Base-by-base conservation (phyloP, 1,140 invertebrate genomes). In the Plectrocnemia conspersa region DNA sequence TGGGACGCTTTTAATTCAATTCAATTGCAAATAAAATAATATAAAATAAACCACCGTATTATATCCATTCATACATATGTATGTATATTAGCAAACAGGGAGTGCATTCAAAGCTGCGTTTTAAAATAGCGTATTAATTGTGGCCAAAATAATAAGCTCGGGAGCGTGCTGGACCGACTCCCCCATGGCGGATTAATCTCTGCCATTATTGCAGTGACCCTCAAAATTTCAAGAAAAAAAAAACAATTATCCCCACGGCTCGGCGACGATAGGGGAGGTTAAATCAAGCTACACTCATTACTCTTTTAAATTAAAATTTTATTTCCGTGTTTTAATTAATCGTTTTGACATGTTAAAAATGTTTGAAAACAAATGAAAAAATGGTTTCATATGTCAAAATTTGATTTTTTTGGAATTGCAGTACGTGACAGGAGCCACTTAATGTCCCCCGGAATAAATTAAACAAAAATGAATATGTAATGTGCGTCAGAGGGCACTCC, bases 141-240 rank as follows among this genome's bases (percentile, higher is more conserved):
- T 38, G 23, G 27, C 15, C 29, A 21, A 13, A 32, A 50, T 50
- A 50, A 50, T 50, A 50, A 50, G 47, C 33, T 24, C 19, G 13
- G 47, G 47, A 50, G 47, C 33, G 47, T 50, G 47, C 13, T 2
- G 16, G 33, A 19, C 32, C 47, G 27, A n/a, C 25, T 47, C 35
- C 47, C 38, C 47, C 33, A 50, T 24, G 22, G 33, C n/a, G 35
- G 47, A 50, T 50, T 50, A 50, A 6, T 16, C 35, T 16, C 13
- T 6, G 15, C 21, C 42, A 38, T 50, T 50, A 50, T 50, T 50
- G 47, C 23, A 50, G 40, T 50, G 47, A 50, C 47, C 47, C 47
- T 35, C 38, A n/a, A n/a, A 22, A 50, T 50, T 50, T 47, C 27
- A 50, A n/a, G n/a, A n/a, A n/a, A n/a, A n/a, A n/a, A n/a, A 33